Evolutionary conservation across 2,888 invertebrate species (phyloP).

Genomic region (Diachrysia chrysitis): DNA sequence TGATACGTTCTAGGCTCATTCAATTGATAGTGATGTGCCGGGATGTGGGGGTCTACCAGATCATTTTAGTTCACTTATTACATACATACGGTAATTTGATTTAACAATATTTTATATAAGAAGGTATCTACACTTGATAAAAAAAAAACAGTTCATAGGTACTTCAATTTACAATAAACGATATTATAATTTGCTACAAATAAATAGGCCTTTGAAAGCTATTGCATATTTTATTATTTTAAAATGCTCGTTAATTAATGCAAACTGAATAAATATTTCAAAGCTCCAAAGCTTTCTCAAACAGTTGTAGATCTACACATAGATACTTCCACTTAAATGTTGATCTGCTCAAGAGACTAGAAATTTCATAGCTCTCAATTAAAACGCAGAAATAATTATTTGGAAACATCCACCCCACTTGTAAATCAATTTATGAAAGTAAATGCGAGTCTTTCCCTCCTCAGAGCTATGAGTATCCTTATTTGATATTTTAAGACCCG

Average conservation of each 20-base stretch:
- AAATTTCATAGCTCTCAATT: constrained; percentile 87
- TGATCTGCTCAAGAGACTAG: constrained; percentile 79
- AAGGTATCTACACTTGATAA: too few species aligned
- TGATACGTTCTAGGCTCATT: constrained; percentile 81
- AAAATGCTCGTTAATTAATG: background rate
- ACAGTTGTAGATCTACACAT: constrained; percentile 37
- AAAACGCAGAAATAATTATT: constrained; percentile 86
- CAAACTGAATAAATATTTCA: background rate
- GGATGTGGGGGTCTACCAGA: constrained; percentile 86
- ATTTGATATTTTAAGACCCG: constrained; percentile 67
- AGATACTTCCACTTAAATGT: constrained; percentile 66
- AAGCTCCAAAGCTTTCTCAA: constrained; percentile 6
- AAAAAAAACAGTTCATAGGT: too few species aligned
- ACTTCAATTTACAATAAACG: too few species aligned
- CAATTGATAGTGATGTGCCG: constrained; percentile 83
- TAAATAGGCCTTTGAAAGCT: background rate
- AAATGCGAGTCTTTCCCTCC: constrained; percentile 78
- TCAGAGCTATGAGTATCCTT: constrained; percentile 65
- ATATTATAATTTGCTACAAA: too few species aligned
- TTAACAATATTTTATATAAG: background rate
- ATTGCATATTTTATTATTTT: background rate
- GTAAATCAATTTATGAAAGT: constrained; percentile 85
- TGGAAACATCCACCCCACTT: constrained; percentile 83
- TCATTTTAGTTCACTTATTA: constrained; percentile 68
- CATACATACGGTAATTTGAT: constrained; percentile 15